phyloP scores from a whole-genome alignment of 2,113 vertebrate species.

The Mesembrinibis cayennensis region DNA sequence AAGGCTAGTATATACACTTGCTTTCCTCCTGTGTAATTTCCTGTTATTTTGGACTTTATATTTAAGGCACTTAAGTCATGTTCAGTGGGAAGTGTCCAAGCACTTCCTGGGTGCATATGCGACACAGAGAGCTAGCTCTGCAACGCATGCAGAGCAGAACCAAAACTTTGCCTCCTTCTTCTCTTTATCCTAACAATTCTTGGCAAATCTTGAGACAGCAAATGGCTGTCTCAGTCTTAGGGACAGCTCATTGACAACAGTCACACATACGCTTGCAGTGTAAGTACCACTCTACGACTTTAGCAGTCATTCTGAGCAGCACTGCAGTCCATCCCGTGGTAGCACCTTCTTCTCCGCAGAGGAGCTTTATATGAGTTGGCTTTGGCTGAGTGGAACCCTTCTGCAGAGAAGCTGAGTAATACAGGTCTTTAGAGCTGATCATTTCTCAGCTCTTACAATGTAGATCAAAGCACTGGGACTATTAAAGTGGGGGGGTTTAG shows the following conservation, averaged over 20 bases:
- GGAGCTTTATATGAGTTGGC: not conserved
- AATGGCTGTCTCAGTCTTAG: not conserved
- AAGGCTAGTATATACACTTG: not conserved
- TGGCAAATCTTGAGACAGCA: not conserved
- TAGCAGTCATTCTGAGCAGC: not conserved
- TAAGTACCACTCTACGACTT: not conserved
- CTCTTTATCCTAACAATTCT: not conserved
- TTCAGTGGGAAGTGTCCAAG: not conserved
- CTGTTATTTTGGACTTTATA: not conserved
- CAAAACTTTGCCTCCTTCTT: not conserved
- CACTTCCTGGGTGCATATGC: not conserved
- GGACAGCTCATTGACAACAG: not conserved
- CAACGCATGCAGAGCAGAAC: not conserved
- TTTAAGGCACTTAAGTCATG: not conserved
- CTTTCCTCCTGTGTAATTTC: not conserved
- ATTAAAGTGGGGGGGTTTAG: not conserved
- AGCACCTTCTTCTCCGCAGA: not conserved
- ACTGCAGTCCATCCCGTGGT: rapidly evolving
- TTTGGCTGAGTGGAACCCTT: not conserved
- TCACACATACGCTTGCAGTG: not conserved
- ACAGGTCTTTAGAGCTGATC: not conserved
- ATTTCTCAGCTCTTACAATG: not conserved
- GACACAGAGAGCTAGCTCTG: not conserved
- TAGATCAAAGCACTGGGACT: not conserved
- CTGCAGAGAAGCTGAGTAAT: not conserved